Conservation (phyloP, 2,888 invertebrate genomes). For the Drosophila gaucha region DNA sequence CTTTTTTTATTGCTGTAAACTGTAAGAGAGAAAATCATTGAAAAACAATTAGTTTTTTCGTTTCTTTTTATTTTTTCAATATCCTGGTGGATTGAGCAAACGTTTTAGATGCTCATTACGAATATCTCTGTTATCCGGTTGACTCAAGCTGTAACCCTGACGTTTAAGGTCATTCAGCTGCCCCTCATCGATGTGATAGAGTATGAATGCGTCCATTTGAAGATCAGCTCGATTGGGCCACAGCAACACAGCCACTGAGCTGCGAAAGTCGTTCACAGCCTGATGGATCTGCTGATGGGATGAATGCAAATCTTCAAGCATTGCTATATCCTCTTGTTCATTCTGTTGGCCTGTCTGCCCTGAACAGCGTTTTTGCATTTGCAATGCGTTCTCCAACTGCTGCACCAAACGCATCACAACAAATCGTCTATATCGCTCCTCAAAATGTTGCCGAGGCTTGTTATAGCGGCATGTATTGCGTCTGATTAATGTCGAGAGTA, state of each 20-base stretch:
- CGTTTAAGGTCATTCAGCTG: constrained; percentile 30
- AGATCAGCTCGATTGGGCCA: constrained; percentile 56
- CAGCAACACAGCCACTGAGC: constrained; percentile 45
- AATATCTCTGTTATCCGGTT: constrained; percentile 29
- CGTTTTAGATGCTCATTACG: constrained; percentile 40
- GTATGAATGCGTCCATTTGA: constrained; percentile 43
- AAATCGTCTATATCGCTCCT: constrained; percentile 56
- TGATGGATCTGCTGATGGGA: constrained; percentile 46
- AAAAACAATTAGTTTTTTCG: constrained; percentile 1
- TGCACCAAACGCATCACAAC: constrained; percentile 61
- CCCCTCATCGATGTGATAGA: constrained; percentile 51
- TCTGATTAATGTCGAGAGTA: constrained; percentile 29
- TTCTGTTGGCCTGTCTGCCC: neutral
- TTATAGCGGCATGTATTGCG: constrained; percentile 29
- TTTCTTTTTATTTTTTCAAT: constrained; percentile 23
- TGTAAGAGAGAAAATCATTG: neutral
- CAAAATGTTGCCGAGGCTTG: constrained; percentile 40
- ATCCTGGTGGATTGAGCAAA: constrained; percentile 59
- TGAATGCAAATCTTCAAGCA: constrained; percentile 27
- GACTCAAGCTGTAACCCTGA: constrained; percentile 42
- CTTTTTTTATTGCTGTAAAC: constrained; percentile 5
- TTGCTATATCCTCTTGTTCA: neutral
- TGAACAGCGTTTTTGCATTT: constrained; percentile 27
- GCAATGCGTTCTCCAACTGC: constrained; percentile 52
- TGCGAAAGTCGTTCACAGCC: constrained; percentile 61